Conservation (phyloP, 2,888 invertebrate genomes). For the Euspilapteryx auroguttella region DNA sequence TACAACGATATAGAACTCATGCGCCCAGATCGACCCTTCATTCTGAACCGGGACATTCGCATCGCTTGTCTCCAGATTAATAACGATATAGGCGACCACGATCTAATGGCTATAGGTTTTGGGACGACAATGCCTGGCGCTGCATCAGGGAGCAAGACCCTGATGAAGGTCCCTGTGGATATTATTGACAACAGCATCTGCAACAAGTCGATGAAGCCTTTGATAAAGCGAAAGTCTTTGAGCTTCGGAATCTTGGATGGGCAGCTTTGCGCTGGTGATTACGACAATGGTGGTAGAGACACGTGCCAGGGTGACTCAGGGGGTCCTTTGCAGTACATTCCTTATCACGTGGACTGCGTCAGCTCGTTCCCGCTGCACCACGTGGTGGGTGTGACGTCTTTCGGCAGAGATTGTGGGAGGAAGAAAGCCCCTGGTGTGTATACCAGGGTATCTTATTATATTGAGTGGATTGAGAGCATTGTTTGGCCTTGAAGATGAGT, state of each 20-base stretch:
- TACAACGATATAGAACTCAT: slow-evolving; percentile 70
- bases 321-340: slow-evolving; percentile 42
- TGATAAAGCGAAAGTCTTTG: slow-evolving; percentile 32
- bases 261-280: slow-evolving; percentile 50
- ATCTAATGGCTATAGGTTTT: slow-evolving; percentile 65
- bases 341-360: slow-evolving; percentile 31
- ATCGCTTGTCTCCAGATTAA: slow-evolving; percentile 63
- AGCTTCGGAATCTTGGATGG: slow-evolving; percentile 26
- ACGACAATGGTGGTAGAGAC: slow-evolving; percentile 39
- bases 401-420: slow-evolving; percentile 54
- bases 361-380: slow-evolving; percentile 38
- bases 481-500: slow-evolving; percentile 48
- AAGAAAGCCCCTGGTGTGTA: slow-evolving; percentile 55
- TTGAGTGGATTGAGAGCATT: slow-evolving; percentile 50
- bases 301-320: slow-evolving; percentile 56
- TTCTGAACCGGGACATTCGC: slow-evolving; percentile 53
- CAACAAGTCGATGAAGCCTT: slow-evolving; percentile 33
- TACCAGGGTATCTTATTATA: slow-evolving; percentile 39
- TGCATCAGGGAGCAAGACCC: slow-evolving; percentile 31
- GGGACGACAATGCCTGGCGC: slow-evolving; percentile 56
- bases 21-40: slow-evolving; percentile 44
- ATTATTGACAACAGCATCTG: slow-evolving; percentile 24
- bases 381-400: slow-evolving; percentile 52
- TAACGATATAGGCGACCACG: slow-evolving; percentile 15
- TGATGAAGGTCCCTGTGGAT: slow-evolving; percentile 52